Base-by-base conservation (phyloP, 2,888 invertebrate genomes). In the Caenorhabditis sp. region DNA sequence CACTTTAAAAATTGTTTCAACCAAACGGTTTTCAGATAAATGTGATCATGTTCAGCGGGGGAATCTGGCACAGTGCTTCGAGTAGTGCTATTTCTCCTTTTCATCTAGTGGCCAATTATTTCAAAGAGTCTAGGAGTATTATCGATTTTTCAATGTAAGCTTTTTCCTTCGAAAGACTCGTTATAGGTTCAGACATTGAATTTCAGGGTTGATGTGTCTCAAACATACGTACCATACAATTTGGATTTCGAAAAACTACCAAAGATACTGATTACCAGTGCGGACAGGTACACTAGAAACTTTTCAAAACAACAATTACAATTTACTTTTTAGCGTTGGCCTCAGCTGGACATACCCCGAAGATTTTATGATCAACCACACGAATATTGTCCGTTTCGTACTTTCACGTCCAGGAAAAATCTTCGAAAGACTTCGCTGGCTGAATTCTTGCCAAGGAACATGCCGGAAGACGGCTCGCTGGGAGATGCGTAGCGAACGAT, bases 161-260 rank as follows among this genome's bases (percentile, higher is more conserved):
- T 24, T 53, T 27, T 27, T 4, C 5, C 11, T 20, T 53, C n/a
- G 8, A 48, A 5, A 20, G 5, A 68, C 5, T 32, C 17, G 15
- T 52, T n/a, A n/a, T n/a, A n/a, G n/a, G n/a, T n/a, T n/a, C n/a
- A n/a, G n/a, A n/a, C n/a, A n/a, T n/a, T n/a, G n/a, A n/a, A n/a
- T 50, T 76, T 65, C 43, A 77, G 77, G 15, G 62, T 78, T 8
- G 78, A 78, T 15, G 55, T 48, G 0, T 58, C 72, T n/a, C 46
- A 56, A 46, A 56, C 45, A 1, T 17, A 56, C 20, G 58, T 78
- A 3, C 78, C 78, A 17, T 72, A 50, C 37, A 73, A 73, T 43
- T 39, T 72, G 7, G 26, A 78, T 17, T 78, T 78, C 35, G 78
- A 72, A 7, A 6, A 43, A n/a, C 62, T 78, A 27, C 78, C 78